A percentile compares a stretch with the other conserved stretches of the same genome.
phyloP scores from a whole-genome alignment of 2,797 vertebrate species.

The Bradypodion pumilum region DNA sequence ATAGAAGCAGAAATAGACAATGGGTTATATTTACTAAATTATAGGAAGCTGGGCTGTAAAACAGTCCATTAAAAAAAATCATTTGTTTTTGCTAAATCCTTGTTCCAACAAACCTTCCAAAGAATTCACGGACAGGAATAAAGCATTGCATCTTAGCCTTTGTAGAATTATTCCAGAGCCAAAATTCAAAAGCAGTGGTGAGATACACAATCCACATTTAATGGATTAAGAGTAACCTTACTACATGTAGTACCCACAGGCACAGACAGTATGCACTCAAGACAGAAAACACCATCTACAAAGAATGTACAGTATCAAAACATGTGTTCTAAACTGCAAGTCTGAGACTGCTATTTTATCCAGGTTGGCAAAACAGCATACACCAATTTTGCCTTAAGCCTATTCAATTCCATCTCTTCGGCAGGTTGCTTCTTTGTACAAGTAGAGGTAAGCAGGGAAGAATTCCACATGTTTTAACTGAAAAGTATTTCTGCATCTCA shows the following conservation, averaged over 20 bases:
- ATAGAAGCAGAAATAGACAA: background rate
- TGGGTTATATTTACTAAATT: background rate
- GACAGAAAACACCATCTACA: background rate
- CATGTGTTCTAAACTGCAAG: background rate
- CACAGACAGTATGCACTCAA: background rate
- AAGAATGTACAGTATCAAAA: background rate
- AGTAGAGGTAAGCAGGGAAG: background rate
- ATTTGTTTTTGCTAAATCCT: background rate
- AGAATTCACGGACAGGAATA: background rate
- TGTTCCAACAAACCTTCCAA: background rate
- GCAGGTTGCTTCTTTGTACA: background rate
- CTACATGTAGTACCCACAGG: background rate
- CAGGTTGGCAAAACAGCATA: background rate
- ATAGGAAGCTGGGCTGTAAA: background rate
- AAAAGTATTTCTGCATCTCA: background rate
- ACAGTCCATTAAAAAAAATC: background rate
- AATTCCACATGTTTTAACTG: background rate
- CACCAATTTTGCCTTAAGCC: background rate
- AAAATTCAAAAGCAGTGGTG: background rate
- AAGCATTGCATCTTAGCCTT: background rate
- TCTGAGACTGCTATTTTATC: background rate
- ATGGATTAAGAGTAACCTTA: background rate
- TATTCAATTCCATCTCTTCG: background rate
- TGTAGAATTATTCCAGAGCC: background rate
- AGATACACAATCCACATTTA: background rate